phyloP scores from a whole-genome alignment of 2,797 vertebrate species.

The Luscinia megarhynchos region DNA sequence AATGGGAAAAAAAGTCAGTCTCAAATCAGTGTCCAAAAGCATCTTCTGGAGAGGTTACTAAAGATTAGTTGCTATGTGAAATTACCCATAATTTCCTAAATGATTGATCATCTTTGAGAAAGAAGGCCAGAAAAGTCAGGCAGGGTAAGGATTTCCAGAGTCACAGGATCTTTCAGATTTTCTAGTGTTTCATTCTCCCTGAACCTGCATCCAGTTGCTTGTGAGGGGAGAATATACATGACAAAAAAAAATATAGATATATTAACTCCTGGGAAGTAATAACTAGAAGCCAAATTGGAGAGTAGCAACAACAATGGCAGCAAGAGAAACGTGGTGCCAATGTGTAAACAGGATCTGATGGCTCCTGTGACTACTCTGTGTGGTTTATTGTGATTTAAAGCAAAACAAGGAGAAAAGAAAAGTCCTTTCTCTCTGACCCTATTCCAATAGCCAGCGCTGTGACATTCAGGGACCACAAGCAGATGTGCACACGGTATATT shows the following conservation, averaged over 20 bases:
- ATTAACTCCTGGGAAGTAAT: constrained; percentile 5
- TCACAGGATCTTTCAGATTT: not conserved
- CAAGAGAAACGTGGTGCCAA: not conserved
- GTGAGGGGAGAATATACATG: not conserved
- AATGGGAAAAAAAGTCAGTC: not conserved
- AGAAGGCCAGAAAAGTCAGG: not conserved
- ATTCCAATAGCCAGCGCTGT: not conserved
- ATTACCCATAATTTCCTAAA: not conserved
- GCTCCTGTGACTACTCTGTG: not conserved
- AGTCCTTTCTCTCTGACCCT: not conserved
- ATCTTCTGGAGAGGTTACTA: not conserved
- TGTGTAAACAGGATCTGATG: not conserved
- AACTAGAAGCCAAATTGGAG: not conserved
- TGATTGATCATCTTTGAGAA: not conserved
- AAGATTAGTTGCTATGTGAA: not conserved
- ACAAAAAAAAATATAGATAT: not conserved
- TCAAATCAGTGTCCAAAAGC: not conserved
- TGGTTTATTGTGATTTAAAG: not conserved
- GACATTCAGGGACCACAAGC: constrained; percentile 28
- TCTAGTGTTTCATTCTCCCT: not conserved
- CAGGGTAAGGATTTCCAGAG: not conserved
- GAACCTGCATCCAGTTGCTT: not conserved
- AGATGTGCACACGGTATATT: not conserved
- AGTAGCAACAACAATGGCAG: not conserved
- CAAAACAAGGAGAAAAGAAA: not conserved